phyloP scores from a whole-genome alignment of 2,797 vertebrate species.

The Streptopelia turtur region DNA sequence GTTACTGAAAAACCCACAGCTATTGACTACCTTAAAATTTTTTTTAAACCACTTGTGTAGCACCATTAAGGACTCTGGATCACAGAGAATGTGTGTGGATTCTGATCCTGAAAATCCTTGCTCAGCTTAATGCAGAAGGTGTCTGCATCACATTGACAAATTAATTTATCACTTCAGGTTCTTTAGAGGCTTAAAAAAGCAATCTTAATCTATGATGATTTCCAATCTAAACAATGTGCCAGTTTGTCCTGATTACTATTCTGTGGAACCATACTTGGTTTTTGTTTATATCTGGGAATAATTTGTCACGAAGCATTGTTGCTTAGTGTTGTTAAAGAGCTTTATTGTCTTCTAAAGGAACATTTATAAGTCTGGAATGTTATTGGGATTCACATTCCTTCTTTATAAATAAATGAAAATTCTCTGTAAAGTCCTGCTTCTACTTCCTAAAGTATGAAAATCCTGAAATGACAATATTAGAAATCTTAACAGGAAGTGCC shows the following conservation, averaged over 20 bases:
- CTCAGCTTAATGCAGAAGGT: neutral
- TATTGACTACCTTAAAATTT: neutral
- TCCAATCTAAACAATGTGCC: neutral
- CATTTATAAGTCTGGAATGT: neutral
- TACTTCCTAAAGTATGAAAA: neutral
- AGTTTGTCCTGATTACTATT: conserved; percentile 40
- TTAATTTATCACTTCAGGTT: conserved; percentile 32
- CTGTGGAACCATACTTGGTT: neutral
- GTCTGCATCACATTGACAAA: neutral
- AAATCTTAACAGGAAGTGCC: neutral
- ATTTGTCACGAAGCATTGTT: conserved; percentile 15
- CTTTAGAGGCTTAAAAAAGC: neutral
- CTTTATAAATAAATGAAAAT: neutral
- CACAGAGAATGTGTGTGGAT: neutral
- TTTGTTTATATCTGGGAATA: neutral
- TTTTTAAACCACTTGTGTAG: neutral
- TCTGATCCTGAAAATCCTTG: conserved; percentile 30
- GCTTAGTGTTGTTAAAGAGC: neutral
- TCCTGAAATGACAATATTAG: neutral
- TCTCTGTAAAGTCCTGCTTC: neutral
- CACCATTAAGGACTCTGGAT: neutral
- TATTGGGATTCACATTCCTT: neutral
- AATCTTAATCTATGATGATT: conserved; percentile 14
- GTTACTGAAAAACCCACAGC: neutral
- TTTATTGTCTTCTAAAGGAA: conserved; percentile 6